Conservation (phyloP, 2,797 vertebrate species). For the Morelia viridis region DNA sequence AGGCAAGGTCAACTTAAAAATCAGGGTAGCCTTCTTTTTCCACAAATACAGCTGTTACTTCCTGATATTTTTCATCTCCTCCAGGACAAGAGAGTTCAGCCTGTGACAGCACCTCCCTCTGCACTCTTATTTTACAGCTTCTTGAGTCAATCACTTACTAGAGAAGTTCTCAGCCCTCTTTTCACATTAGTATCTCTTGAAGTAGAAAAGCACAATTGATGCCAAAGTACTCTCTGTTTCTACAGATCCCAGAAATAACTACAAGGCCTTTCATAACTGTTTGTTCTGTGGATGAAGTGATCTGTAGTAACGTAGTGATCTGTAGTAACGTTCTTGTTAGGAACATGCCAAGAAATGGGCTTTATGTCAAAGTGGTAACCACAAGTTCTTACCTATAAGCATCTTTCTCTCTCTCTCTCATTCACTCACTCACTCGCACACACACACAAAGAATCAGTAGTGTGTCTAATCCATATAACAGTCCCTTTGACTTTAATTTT, state of each 20-base stretch:
- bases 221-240: conserved; percentile 21
- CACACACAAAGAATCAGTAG: not conserved
- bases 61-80: not conserved
- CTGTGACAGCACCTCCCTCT: not conserved
- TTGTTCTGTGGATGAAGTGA: conserved; percentile 25
- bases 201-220: conserved; percentile 1
- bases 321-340: conserved; percentile 4
- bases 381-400: not conserved
- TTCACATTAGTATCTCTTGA: not conserved
- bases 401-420: not conserved
- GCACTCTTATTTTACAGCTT: conserved; percentile 11
- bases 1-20: not conserved
- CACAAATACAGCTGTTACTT: not conserved
- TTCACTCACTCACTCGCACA: not conserved
- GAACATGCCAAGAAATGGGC: not conserved
- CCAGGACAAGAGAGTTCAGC: not conserved
- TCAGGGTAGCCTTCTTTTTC: not conserved
- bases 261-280: conserved; percentile 3
- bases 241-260: conserved; percentile 6
- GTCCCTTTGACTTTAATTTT: not conserved
- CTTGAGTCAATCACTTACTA: not conserved
- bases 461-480: not conserved
- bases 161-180: not conserved
- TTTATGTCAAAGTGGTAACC: not conserved
- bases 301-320: not conserved